Percentiles rank a stretch among this genome's conserved stretches.
These are phyloP conservation scores for Theonella swinhoei DNA, from an alignment of 37 sponge, comb jelly and placozoan genomes.

Conservation along the genomic window DNA sequence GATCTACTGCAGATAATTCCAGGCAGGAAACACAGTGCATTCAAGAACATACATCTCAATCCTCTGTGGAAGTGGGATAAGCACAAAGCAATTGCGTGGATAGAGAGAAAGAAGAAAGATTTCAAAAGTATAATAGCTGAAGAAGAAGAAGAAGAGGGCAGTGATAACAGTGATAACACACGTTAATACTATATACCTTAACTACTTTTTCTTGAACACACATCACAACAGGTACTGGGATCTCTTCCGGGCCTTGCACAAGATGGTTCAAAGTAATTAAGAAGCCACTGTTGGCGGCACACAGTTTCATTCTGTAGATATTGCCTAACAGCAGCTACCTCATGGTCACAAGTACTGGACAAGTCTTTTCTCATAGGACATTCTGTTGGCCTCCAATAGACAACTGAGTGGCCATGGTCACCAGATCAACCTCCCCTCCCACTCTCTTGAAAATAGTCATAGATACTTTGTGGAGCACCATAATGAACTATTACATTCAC, in stretches of 20 bases:
- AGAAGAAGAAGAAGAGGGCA: neutral
- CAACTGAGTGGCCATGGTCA: neutral
- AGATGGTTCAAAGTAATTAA: no score
- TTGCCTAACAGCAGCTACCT: neutral
- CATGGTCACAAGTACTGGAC: neutral
- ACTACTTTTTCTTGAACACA: neutral
- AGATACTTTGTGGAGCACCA: conserved; percentile 38
- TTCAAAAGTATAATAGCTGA: neutral
- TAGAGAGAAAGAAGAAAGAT: neutral
- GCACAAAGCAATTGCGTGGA: neutral
- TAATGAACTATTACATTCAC: conserved; percentile 19
- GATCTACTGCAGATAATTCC: neutral
- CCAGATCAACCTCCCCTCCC: conserved; percentile 31
- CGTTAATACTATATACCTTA: neutral
- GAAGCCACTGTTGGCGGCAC: conserved; percentile 24
- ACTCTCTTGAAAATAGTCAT: conserved; percentile 53
- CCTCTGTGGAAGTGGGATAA: neutral
- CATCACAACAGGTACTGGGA: conserved; percentile 12
- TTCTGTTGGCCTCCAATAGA: conserved; percentile 28
- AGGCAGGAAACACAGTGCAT: neutral
- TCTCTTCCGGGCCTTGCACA: no score
- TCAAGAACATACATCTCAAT: neutral
- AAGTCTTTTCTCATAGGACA: conserved; percentile 27
- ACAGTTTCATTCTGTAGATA: conserved; percentile 14
- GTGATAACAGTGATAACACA: no score